phyloP scores from a whole-genome alignment of 2,888 invertebrate species.

The Meghimatium bilineatum region DNA sequence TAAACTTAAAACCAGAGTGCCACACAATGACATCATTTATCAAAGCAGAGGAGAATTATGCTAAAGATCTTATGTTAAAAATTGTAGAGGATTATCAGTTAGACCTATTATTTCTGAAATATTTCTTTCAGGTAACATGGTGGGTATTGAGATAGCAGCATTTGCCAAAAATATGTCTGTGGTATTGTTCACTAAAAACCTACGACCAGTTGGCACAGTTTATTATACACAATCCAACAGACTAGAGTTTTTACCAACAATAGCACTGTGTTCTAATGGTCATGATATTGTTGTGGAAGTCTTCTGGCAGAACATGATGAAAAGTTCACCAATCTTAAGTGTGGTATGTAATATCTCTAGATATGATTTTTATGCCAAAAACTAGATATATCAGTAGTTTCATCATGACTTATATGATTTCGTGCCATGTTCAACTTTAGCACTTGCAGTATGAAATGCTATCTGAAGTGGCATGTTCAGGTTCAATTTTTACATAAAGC shows the following conservation, averaged over 20 bases:
- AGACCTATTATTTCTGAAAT: neutral
- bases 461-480: no score
- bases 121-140: slow-evolving; percentile 63
- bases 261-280: slow-evolving; percentile 71
- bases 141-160: slow-evolving; percentile 65
- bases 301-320: slow-evolving; percentile 70
- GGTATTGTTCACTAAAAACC: slow-evolving; percentile 69
- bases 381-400: no score
- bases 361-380: no score
- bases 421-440: no score
- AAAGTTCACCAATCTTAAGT: slow-evolving; percentile 58
- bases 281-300: slow-evolving; percentile 69
- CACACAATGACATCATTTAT: no score
- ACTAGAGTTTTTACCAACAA: slow-evolving; percentile 68
- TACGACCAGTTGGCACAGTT: slow-evolving; percentile 67
- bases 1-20: no score
- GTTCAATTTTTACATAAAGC: no score
- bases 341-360: slow-evolving; percentile 57
- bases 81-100: no score
- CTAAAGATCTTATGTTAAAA: no score
- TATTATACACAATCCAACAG: slow-evolving; percentile 61
- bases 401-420: no score
- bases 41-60: no score
- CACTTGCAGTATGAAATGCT: no score
- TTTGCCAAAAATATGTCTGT: slow-evolving; percentile 65